Evolutionary conservation across 2,113 vertebrate genomes (phyloP).

Genomic region (Microcebus lehilahytsara): DNA sequence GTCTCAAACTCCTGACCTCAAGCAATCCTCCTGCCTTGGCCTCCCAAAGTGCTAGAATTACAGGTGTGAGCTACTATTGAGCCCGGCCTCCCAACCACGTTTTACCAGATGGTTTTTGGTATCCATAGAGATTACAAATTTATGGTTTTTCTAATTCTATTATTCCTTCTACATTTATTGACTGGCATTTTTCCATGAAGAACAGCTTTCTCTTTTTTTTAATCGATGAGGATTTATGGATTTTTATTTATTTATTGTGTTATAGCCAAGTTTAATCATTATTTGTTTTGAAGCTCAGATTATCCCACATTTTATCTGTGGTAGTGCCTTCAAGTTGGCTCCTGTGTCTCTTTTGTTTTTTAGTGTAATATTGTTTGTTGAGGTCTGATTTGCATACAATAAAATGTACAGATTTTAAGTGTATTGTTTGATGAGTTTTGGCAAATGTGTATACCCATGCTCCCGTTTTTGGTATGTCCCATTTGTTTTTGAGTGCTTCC

Average conservation of each 20-base stretch:
- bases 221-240: neutral
- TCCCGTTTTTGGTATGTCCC: neutral
- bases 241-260: neutral
- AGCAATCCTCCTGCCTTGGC: too few relatives aligned
- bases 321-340: neutral
- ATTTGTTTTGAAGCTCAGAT: neutral
- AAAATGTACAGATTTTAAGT: neutral
- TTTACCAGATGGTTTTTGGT: neutral
- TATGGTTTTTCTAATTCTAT: neutral
- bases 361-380: neutral
- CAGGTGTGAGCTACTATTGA: neutral
- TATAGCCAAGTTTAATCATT: neutral
- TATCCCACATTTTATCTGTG: neutral
- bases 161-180: neutral
- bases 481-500: neutral
- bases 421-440: neutral
- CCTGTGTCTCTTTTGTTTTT: neutral
- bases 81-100: neutral
- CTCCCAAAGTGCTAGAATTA: too few relatives aligned
- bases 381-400: neutral
- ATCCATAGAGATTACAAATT: neutral
- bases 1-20: too few relatives aligned
- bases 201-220: neutral
- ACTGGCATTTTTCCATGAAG: neutral
- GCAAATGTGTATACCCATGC: neutral